These are phyloP conservation scores for Lamellibrachia luymesi DNA, from an alignment of 1,140 invertebrate genomes.

Conservation along the genomic window DNA sequence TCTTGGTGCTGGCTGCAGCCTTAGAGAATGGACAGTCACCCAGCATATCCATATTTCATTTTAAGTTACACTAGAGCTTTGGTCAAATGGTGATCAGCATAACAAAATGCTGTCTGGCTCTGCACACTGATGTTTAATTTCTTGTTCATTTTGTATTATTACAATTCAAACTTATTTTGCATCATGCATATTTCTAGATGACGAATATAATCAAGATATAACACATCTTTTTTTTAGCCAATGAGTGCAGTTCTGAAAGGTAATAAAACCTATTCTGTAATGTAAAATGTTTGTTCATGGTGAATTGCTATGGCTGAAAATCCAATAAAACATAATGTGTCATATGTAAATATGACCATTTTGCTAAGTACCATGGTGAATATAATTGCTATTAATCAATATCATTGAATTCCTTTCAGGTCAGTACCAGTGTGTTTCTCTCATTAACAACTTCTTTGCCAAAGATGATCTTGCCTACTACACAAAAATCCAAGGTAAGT, in stretches of 20 bases:
- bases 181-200: too few relatives aligned
- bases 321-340: background rate
- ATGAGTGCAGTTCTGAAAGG: background rate
- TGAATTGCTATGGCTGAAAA: background rate
- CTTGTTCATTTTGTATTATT: too few relatives aligned
- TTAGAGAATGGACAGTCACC: too few relatives aligned
- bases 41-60: too few relatives aligned
- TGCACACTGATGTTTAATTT: too few relatives aligned
- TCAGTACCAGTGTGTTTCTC: slow-evolving; percentile 86
- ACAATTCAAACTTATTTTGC: too few relatives aligned
- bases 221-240: too few relatives aligned
- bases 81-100: too few relatives aligned
- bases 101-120: too few relatives aligned
- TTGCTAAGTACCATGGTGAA: background rate
- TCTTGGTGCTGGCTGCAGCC: too few relatives aligned
- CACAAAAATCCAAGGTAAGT: slow-evolving; percentile 69
- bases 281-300: background rate
- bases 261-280: background rate
- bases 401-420: slow-evolving; percentile 53
- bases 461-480: slow-evolving; percentile 82
- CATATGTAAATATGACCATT: background rate
- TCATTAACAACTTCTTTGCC: slow-evolving; percentile 93
- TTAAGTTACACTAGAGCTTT: too few relatives aligned
- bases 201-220: too few relatives aligned
- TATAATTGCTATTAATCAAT: background rate